Base-by-base conservation (phyloP, 1,140 invertebrate genomes). In the Homarus americanus region DNA sequence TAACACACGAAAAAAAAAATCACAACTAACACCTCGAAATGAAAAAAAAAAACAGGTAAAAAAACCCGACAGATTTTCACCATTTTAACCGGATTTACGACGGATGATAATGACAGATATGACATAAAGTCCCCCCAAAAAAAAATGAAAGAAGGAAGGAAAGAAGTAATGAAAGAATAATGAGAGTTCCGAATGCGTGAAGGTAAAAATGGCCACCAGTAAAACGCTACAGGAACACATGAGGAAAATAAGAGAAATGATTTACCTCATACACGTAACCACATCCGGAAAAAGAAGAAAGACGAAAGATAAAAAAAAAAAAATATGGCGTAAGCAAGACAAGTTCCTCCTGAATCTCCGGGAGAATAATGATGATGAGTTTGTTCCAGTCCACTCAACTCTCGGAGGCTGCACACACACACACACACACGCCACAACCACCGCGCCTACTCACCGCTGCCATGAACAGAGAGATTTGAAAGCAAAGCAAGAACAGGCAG, bases 371-470 rank as follows among this genome's bases (percentile, higher is more conserved):
- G 63, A 28, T 69, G 63, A 69, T 69, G 63, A 69, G 63, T 69
- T 69, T 69, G 63, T 69, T 69, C 63, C 28, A 69, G 63, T 69
- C 24, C 63, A 69, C n/a, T 69, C 63, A 69, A 69, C 63, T 32
- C n/a, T 69, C n/a, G 28, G 63, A 69, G 63, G 28, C 63, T 69
- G 63, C 17, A 20, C 10, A 12, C 15, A 58, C 24, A 58, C 24
- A 4, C 17, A 15, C 53, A 58, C 53, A 12, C 17, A 58, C 17
- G 17, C 53, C 53, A 20, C 53, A 69, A 20, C 20, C 12, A 15
- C 58, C 58, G 4, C 58, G 5, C 58, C 58, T 4, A 0, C 58
- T 20, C 15, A 12, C 58, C 58, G 24, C 58, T 20, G 24, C 24
- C 58, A 63, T 24, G 44, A 49, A 49, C n/a, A n/a, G n/a, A n/a